Evolutionary conservation across 2,888 invertebrate genomes (phyloP).

Genomic region (Diaperis boleti): DNA sequence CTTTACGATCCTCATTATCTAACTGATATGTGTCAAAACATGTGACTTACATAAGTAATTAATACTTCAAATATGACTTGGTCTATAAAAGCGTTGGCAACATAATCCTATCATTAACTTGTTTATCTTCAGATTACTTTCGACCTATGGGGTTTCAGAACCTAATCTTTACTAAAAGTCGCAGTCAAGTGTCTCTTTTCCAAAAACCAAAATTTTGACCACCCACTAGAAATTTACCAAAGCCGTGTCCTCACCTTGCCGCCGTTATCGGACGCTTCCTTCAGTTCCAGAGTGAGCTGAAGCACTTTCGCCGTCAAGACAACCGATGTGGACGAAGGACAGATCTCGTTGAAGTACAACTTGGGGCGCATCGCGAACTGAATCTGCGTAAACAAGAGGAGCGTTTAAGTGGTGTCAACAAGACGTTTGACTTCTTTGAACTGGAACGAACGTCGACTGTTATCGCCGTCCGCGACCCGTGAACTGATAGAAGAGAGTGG

Average conservation of each 20-base stretch:
- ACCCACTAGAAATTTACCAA: too few species aligned
- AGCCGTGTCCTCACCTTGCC: neutral
- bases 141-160: too few species aligned
- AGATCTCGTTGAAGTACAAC: constrained; percentile 35
- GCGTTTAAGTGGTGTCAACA: constrained; percentile 4
- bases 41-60: too few species aligned
- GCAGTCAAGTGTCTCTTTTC: too few species aligned
- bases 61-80: too few species aligned
- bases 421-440: constrained; percentile 15
- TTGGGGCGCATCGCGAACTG: constrained; percentile 32
- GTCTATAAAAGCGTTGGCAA: too few species aligned
- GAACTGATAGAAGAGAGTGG: constrained; percentile 13
- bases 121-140: too few species aligned
- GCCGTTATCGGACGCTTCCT: constrained; percentile 5
- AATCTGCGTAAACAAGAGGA: neutral
- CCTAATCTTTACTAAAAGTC: too few species aligned
- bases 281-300: constrained; percentile 32
- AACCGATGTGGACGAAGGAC: constrained; percentile 32
- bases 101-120: too few species aligned
- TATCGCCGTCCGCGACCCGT: constrained; percentile 36
- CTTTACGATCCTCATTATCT: too few species aligned
- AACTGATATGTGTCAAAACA: too few species aligned
- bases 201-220: too few species aligned
- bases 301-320: constrained; percentile 32
- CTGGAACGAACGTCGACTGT: constrained; percentile 13